These are phyloP conservation scores for Zeugodacus cucurbitae DNA, from an alignment of 1,140 invertebrate genomes.

Conservation along the genomic window DNA sequence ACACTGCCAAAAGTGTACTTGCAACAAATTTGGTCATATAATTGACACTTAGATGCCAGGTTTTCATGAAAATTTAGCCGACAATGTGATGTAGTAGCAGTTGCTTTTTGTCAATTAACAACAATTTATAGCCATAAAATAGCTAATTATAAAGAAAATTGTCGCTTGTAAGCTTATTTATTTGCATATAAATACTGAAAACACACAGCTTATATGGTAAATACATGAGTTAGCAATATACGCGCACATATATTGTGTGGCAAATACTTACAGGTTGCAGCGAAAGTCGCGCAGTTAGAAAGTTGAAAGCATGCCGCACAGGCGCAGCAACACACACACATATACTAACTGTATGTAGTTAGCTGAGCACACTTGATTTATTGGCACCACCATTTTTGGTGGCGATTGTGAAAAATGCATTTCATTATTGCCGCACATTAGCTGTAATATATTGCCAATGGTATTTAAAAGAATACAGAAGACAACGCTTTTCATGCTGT, in stretches of 20 bases:
- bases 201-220: neutral
- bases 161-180: neutral
- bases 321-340: neutral
- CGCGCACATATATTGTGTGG: neutral
- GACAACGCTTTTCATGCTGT: neutral
- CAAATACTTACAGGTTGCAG: neutral
- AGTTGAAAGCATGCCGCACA: neutral
- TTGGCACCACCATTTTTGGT: constrained; percentile 24
- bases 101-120: constrained; percentile 13
- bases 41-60: constrained; percentile 12
- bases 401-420: constrained; percentile 16
- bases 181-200: neutral
- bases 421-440: constrained; percentile 11
- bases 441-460: neutral
- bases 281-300: neutral
- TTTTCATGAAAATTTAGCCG: neutral
- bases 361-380: neutral
- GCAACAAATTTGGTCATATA: neutral
- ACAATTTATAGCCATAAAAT: constrained; percentile 3
- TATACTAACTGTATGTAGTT: neutral
- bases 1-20: neutral
- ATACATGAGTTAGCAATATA: neutral
- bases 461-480: constrained; percentile 8
- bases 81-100: neutral
- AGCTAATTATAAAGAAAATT: constrained; percentile 18